These are phyloP conservation scores for Varecia variegata DNA, from an alignment of 2,797 vertebrate species.

Conservation along the genomic window DNA sequence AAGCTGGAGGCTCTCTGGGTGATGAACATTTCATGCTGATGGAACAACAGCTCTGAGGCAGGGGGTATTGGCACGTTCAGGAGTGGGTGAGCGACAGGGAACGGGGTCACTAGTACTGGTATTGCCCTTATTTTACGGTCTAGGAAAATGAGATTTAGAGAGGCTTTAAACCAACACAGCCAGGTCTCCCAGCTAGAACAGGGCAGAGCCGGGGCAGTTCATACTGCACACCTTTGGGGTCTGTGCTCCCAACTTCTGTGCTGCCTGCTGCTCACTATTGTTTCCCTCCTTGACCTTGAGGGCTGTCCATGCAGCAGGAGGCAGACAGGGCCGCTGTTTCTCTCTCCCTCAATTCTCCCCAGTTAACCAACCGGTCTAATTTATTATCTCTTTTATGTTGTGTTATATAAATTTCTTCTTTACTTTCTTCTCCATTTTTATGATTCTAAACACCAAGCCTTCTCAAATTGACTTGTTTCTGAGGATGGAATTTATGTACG, in stretches of 20 bases:
- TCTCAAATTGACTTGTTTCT: neutral
- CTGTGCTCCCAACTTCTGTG: no score
- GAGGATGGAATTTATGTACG: neutral
- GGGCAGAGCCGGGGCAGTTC: fast-evolving
- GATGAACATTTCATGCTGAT: neutral
- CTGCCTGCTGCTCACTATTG: fast-evolving
- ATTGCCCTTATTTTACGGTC: neutral
- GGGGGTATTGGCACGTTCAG: neutral
- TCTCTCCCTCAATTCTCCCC: neutral
- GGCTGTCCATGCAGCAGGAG: neutral
- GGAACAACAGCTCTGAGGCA: neutral
- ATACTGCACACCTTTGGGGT: fast-evolving
- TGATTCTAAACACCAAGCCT: neutral
- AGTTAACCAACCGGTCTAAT: neutral
- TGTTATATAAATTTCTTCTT: neutral
- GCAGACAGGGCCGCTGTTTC: fast-evolving
- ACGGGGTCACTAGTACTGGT: neutral
- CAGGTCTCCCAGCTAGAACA: neutral
- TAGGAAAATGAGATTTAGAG: neutral
- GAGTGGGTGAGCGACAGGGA: neutral
- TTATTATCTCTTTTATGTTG: neutral
- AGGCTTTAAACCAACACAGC: neutral
- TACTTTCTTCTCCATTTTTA: neutral
- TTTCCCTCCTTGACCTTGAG: no score
- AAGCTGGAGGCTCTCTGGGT: neutral